These are phyloP conservation scores for Neopipo cinnamomea DNA, from an alignment of 2,113 vertebrate species.

Conservation along the genomic window DNA sequence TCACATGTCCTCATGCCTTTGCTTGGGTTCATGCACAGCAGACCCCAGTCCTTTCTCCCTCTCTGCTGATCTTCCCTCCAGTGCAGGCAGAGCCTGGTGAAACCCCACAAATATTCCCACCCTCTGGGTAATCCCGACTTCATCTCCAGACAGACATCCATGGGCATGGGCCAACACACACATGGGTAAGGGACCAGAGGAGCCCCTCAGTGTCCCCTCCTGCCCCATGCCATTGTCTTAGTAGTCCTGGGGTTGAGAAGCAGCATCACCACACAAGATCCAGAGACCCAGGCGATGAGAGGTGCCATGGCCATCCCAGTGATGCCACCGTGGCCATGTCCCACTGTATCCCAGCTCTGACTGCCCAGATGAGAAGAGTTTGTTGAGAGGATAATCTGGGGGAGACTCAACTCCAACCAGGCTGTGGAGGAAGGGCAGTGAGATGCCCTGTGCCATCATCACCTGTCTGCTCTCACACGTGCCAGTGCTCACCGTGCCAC, in stretches of 20 bases:
- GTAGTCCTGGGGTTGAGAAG: not conserved
- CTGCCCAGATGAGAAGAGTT: not conserved
- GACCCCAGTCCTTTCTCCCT: too few relatives aligned
- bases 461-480: not conserved
- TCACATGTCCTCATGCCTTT: not conserved
- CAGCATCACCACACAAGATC: not conserved
- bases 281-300: not conserved
- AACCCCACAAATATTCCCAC: rapidly evolving
- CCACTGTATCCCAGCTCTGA: rapidly evolving
- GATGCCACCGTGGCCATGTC: not conserved
- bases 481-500: rapidly evolving
- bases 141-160: not conserved
- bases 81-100: not conserved
- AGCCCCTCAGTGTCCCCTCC: rapidly evolving
- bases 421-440: not conserved
- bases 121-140: not conserved
- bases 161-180: rapidly evolving
- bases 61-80: too few relatives aligned
- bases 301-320: not conserved
- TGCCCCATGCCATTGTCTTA: rapidly evolving
- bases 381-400: not conserved
- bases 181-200: rapidly evolving
- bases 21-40: not conserved
- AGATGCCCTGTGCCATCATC: not conserved
- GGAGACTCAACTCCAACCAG: rapidly evolving